Conservation (phyloP, 2,797 vertebrate species). For the Alosa sapidissima region DNA sequence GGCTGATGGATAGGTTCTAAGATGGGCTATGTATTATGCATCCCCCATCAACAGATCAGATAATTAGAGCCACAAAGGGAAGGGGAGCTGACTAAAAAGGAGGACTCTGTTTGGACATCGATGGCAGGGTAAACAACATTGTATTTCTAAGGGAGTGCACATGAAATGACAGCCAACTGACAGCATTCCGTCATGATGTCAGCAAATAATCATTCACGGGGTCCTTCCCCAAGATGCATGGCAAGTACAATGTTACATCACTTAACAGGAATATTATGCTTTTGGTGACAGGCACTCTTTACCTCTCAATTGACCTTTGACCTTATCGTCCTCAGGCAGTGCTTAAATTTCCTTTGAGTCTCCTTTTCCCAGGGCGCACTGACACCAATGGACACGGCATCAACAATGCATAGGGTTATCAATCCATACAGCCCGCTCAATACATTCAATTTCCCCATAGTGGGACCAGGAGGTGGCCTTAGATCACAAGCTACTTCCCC, state of each 20-base stretch:
- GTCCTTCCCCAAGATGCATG: not conserved
- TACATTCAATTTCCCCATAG: not conserved
- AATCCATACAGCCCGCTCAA: not conserved
- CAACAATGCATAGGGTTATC: not conserved
- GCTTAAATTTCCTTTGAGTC: not conserved
- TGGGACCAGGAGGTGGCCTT: not conserved
- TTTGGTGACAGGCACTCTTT: slow-evolving; percentile 10
- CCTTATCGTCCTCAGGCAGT: not conserved
- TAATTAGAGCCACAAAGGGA: not conserved
- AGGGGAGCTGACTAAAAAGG: not conserved
- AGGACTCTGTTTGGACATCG: not conserved
- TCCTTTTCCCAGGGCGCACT: not conserved
- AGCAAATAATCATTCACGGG: not conserved
- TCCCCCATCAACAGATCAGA: slow-evolving; percentile 7
- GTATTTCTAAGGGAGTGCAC: not conserved
- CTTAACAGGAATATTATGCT: slow-evolving; percentile 22
- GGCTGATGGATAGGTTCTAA: not conserved
- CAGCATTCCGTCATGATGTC: not conserved
- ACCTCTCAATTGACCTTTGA: slow-evolving; percentile 13
- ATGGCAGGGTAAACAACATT: not conserved
- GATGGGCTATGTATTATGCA: slow-evolving; percentile 14
- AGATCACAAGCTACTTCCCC: not conserved
- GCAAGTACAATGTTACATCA: not conserved
- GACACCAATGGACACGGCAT: not conserved
- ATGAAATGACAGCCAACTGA: not conserved